phyloP scores from a whole-genome alignment of 2,113 vertebrate genomes.

The Gracilinanus agilis region DNA sequence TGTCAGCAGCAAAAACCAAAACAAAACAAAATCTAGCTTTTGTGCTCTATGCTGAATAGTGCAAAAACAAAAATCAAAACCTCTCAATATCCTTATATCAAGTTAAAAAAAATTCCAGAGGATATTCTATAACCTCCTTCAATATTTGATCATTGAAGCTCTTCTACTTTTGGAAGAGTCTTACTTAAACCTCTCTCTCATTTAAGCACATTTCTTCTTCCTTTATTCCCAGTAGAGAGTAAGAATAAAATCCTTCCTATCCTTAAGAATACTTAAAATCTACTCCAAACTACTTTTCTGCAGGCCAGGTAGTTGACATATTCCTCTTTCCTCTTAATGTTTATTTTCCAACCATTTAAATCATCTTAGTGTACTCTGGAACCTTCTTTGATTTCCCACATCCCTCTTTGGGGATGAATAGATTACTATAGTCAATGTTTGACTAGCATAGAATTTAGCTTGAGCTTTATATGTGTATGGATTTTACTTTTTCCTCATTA shows the following conservation, averaged over 20 bases:
- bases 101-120: neutral
- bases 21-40: neutral
- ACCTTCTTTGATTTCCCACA: neutral
- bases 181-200: neutral
- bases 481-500: neutral
- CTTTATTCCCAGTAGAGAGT: neutral
- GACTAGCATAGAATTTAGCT: neutral
- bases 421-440: neutral
- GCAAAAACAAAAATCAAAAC: neutral
- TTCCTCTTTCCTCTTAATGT: neutral
- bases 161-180: neutral
- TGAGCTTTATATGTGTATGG: neutral
- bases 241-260: neutral
- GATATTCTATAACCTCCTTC: neutral
- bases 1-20: neutral
- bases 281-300: neutral
- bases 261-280: neutral
- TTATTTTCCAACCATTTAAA: neutral
- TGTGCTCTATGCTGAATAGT: neutral
- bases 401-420: neutral
- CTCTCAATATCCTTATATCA: neutral
- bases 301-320: neutral
- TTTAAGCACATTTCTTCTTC: neutral
- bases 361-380: neutral
- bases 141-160: neutral